Base-by-base conservation (phyloP, 2,113 vertebrate species). In the Pycnonotus jocosus region DNA sequence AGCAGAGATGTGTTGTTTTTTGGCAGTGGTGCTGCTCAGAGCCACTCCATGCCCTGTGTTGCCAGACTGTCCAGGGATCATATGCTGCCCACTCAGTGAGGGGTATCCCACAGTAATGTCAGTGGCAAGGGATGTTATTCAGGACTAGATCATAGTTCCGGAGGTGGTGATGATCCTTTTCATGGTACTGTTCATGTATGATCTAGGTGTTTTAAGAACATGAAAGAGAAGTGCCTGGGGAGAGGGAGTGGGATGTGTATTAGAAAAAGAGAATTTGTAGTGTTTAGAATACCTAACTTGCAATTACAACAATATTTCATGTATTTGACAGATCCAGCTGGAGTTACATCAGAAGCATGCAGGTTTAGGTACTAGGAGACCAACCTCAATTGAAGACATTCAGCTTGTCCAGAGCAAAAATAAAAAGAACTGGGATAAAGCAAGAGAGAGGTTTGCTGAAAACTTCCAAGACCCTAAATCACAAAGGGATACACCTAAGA, bases 381-480 rank as follows among this genome's bases (percentile, higher is more conserved):
- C 97, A 35, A 35, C 98, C 42, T 98, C 98, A 4, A 58, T 99
- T n/a, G 99, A 99, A 68, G 97, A 98, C 24, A 44, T 97, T 72
- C 98, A 98, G 10, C 50, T 99, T 58, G 88, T 94, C 62, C 98
- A 96, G 64, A 98, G 96, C 65, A 99, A 98, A 95, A 99, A 97
- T 89, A 98, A 99, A 73, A 98, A 98, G 96, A 99, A 99, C 95
- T 99, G 99, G 99, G 99, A 99, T 91, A 99, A 99, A 95, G 99
- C 99, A 15, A 98, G 99, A 70, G 99, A 99, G 88, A 98, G 99
- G 73, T 99, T 99, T 91, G 98, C 98, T 17, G 99, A 99, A 95
- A 98, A 98, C 19, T 99, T 98, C 79, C 98, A 98, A 30, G 97
- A 98, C 72, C 53, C 97, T 42, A 98, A 98, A 95, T 87, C 92